Conservation (phyloP, 2,888 invertebrate genomes). For the Dolomedes plantarius region DNA sequence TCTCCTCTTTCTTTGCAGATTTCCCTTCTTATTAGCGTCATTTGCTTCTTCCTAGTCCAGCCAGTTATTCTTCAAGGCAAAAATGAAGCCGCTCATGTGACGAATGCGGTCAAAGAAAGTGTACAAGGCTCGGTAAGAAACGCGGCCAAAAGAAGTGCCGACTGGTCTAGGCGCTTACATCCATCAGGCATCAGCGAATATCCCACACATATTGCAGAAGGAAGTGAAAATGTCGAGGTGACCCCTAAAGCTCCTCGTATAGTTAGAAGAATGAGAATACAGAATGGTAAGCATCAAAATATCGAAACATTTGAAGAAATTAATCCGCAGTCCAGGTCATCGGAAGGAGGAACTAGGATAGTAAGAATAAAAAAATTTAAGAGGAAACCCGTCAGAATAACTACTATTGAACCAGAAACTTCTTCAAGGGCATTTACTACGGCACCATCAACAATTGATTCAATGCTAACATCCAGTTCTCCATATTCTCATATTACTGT, state of each 20-base stretch:
- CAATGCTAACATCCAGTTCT: background rate
- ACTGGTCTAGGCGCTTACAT: background rate
- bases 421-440: too few relatives aligned
- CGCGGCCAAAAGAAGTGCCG: background rate
- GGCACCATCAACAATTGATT: background rate
- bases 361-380: constrained; percentile 38
- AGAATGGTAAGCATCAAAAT: background rate
- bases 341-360: constrained; percentile 18
- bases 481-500: constrained; percentile 54
- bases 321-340: background rate
- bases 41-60: too few relatives aligned
- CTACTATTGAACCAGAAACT: background rate
- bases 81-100: too few relatives aligned
- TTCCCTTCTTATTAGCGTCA: too few relatives aligned
- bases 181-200: background rate
- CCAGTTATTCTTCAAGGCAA: too few relatives aligned
- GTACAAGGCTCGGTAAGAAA: background rate
- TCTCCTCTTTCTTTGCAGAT: background rate
- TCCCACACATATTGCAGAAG: background rate
- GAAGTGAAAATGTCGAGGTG: background rate
- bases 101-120: too few relatives aligned
- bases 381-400: background rate
- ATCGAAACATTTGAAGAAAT: background rate
- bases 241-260: background rate
- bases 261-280: background rate